Evolutionary conservation across 2,797 vertebrate species (phyloP).

Genomic region (Tauraco hartlaubi): DNA sequence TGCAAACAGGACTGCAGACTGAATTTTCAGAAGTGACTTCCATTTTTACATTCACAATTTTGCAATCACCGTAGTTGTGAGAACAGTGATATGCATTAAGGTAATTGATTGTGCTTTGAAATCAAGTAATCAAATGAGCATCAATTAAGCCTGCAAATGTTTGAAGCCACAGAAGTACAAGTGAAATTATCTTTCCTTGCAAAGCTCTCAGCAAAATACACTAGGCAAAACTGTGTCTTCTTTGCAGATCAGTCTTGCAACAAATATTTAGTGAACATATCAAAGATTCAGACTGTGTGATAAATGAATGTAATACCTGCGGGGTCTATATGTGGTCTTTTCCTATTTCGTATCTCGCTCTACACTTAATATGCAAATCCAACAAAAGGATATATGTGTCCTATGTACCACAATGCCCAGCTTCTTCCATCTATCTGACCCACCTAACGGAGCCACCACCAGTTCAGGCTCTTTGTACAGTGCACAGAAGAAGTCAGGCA

Average conservation of each 20-base stretch:
- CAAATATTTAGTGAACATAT: neutral
- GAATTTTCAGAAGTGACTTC: slow-evolving; percentile 65
- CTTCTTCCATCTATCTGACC: neutral
- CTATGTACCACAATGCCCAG: neutral
- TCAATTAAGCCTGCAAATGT: slow-evolving; percentile 57
- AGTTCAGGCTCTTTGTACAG: neutral
- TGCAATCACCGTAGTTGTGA: slow-evolving; percentile 52
- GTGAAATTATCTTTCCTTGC: slow-evolving; percentile 16
- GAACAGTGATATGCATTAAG: slow-evolving; percentile 63
- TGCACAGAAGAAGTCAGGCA: neutral
- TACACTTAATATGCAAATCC: neutral
- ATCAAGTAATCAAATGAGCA: slow-evolving; percentile 71
- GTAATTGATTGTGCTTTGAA: slow-evolving; percentile 68
- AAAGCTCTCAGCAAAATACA: neutral
- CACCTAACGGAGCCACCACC: neutral
- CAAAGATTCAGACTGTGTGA: neutral
- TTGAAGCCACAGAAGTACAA: slow-evolving; percentile 11
- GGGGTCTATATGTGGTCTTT: neutral
- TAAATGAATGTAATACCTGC: neutral
- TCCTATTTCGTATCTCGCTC: neutral
- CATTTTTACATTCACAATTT: slow-evolving; percentile 67
- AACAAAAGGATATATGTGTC: neutral
- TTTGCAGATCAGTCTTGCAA: neutral
- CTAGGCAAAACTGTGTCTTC: neutral
- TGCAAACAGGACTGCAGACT: slow-evolving; percentile 30